Percentiles rank a stretch among this genome's conserved stretches.
These are phyloP conservation scores for Chrysaora quinquecirrha DNA, from an alignment of 30 jellyfish, hydroid and myxozoan genomes.

Conservation along the genomic window DNA sequence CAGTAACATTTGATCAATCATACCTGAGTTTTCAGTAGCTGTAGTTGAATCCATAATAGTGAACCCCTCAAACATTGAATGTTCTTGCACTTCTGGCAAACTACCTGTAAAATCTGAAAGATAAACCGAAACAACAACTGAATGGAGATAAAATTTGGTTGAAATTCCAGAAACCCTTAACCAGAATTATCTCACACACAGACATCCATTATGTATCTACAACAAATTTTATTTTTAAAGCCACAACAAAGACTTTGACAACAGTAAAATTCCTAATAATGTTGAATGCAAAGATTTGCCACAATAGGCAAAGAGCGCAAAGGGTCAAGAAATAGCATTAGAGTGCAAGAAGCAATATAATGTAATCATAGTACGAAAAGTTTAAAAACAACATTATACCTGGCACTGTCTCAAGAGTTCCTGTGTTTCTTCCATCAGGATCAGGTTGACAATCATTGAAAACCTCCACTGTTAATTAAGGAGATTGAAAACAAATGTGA, in stretches of 20 bases:
- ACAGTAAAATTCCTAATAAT: background rate
- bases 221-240: background rate
- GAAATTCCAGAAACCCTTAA: background rate
- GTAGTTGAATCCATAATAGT: too few species aligned
- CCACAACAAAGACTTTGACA: background rate
- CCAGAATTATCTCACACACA: background rate
- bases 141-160: background rate
- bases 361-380: background rate
- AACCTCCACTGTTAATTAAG: background rate
- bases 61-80: background rate
- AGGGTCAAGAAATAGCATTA: constrained; percentile 1
- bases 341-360: background rate
- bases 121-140: background rate
- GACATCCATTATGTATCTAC: too few species aligned
- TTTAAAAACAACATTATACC: background rate
- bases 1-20: too few species aligned
- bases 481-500: background rate
- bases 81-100: background rate
- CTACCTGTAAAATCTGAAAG: background rate
- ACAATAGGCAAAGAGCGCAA: too few species aligned
- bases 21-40: background rate
- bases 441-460: background rate
- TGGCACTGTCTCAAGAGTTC: background rate
- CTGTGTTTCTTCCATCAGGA: constrained; percentile 1
- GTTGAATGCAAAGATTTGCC: too few species aligned